phyloP scores from a whole-genome alignment of 2,113 vertebrate species.

The Sisor rabdophorus region DNA sequence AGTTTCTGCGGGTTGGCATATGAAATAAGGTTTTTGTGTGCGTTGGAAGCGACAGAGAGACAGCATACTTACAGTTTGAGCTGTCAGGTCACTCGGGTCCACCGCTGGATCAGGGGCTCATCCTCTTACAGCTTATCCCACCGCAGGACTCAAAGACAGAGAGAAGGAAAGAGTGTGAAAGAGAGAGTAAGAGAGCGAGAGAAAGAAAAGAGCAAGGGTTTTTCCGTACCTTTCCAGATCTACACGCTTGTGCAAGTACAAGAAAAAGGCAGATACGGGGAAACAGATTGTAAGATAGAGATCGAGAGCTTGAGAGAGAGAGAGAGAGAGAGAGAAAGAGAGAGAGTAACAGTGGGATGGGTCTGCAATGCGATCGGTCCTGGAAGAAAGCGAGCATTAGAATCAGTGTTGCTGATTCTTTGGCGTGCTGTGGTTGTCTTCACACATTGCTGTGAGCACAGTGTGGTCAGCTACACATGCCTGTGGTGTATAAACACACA shows the following conservation, averaged over 20 bases:
- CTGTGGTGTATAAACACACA: conserved; percentile 40
- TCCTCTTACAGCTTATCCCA: conserved; percentile 55
- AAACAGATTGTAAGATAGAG: conserved; percentile 40
- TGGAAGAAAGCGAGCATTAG: conserved; percentile 44
- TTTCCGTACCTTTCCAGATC: conserved; percentile 37
- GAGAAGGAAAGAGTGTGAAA: conserved; percentile 29
- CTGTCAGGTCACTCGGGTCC: conserved; percentile 52
- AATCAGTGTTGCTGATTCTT: conserved; percentile 45
- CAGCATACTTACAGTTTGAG: conserved; percentile 54
- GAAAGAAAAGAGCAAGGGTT: neutral
- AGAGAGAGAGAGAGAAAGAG: conserved; percentile 38
- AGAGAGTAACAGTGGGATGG: conserved; percentile 37
- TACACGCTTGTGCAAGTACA: conserved; percentile 36
- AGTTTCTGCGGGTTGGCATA: conserved; percentile 17
- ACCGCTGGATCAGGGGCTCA: conserved; percentile 54
- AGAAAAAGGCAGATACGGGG: conserved; percentile 9
- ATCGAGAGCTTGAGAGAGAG: conserved; percentile 31
- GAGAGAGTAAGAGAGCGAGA: conserved; percentile 22
- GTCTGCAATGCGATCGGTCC: conserved; percentile 45
- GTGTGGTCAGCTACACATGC: conserved; percentile 50
- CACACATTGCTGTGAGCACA: conserved; percentile 50
- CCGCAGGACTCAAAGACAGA: conserved; percentile 46
- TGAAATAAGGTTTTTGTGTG: neutral
- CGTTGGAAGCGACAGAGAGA: conserved; percentile 42
- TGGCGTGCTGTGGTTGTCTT: conserved; percentile 47